phyloP scores from a whole-genome alignment of 2,888 invertebrate genomes.

The Penaeus monodon region DNA sequence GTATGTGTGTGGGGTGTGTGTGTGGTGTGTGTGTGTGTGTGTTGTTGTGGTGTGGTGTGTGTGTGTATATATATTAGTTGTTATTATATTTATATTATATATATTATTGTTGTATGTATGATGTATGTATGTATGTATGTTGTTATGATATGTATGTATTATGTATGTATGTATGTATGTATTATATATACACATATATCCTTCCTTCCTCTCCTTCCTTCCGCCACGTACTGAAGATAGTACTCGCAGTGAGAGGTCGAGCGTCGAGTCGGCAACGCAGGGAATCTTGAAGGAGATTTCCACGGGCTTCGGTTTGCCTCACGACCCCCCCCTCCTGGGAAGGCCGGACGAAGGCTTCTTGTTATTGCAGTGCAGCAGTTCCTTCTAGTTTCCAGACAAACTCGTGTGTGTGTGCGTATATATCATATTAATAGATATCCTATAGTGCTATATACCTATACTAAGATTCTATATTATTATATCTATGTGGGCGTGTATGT shows the following conservation, averaged over 20 bases:
- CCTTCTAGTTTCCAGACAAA: no score
- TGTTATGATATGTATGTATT: background rate
- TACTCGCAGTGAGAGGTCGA: slow-evolving; percentile 31
- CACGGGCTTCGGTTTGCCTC: background rate
- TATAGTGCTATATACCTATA: background rate
- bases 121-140: no score
- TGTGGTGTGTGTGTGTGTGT: no score
- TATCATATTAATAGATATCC: background rate
- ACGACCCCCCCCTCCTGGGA: slow-evolving; percentile 41
- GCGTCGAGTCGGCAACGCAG: slow-evolving; percentile 22
- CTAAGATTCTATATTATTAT: background rate
- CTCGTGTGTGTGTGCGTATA: no score
- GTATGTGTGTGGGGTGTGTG: no score
- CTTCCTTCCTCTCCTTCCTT: background rate
- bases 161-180: background rate
- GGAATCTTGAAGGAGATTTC: slow-evolving; percentile 36
- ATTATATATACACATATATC: slow-evolving; percentile 5
- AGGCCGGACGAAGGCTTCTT: no score
- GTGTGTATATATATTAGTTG: no score
- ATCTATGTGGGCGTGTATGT: no score
- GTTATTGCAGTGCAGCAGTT: no score
- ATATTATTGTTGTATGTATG: no score
- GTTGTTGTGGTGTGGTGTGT: no score
- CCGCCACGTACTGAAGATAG: slow-evolving; percentile 30
- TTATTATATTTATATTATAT: no score